Evolutionary conservation across 1,140 invertebrate genomes (phyloP), one percentile per base, ranked within the genome.

Genomic region (Drosophila obscura): DNA sequence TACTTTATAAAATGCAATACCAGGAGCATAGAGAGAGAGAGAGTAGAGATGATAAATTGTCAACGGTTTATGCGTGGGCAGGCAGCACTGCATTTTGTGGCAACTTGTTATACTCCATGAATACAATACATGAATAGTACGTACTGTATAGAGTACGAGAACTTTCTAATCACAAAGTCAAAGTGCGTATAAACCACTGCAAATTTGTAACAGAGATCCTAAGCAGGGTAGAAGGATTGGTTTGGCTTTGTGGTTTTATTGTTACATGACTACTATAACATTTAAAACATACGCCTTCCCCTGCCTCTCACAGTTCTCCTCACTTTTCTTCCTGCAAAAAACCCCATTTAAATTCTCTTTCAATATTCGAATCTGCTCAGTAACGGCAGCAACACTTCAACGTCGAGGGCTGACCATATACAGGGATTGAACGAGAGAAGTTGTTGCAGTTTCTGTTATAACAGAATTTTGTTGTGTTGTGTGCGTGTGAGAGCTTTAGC

Each of bases 191-290:
- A 19, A 71, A 58, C 67, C 67, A 67, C 6, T n/a, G 7, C 2
- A 50, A 44, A 68, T 41, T 39, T 43, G 15, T 8, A n/a, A 49
- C 49, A 35, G 51, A 49, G 51, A 35, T 45, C 16, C 43, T 69
- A 39, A 39, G 35, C 11, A 5, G 35, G 53, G 53, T 41, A 28
- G 41, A 50, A 48, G 48, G 46, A 45, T 69, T 61, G 52, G 61
- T 83, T 78, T 71, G 76, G 50, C 64, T 75, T 67, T 81, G 82
- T 59, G 81, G 81, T 69, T 84, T 81, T 87, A 82, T 85, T 63
- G 77, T 58, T 64, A 87, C 81, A 87, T 72, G 82, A 81, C 73
- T 81, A 81, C 73, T 81, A 66, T 50, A 87, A 87, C 82, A 87
- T 87, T 85, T 81, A 87, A 78, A 74, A 67, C 73, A 72, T 87